A percentile compares a stretch with the other conserved stretches of the same genome.
Evolutionary conservation across 2,113 vertebrate genomes (phyloP).

Genomic region (Procapra przewalskii): DNA sequence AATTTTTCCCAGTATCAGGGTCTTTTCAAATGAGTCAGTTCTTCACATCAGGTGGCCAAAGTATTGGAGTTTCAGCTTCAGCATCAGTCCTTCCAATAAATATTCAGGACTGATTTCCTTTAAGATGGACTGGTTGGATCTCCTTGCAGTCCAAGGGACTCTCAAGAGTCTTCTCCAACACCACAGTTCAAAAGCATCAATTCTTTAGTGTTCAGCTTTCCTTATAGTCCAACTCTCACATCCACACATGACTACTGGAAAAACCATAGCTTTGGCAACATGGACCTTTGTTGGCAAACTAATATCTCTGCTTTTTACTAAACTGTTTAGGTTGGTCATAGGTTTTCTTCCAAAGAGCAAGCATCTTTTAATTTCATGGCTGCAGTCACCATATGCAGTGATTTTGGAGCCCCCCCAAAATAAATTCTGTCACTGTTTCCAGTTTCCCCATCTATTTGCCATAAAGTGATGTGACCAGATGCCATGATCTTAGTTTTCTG

Average conservation of each 20-base stretch:
- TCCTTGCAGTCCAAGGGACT: background rate
- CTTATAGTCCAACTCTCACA: background rate
- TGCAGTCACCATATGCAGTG: background rate
- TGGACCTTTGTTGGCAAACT: fast-evolving
- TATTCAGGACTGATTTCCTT: background rate
- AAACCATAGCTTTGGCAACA: background rate
- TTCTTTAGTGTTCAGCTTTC: background rate
- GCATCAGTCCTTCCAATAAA: background rate
- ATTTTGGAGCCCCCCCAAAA: background rate
- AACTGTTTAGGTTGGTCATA: background rate
- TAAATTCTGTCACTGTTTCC: background rate
- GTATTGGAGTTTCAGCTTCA: background rate
- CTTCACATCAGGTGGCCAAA: background rate
- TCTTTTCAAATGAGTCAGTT: background rate
- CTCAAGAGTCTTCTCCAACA: background rate
- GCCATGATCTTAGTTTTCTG: background rate
- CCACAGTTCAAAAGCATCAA: background rate
- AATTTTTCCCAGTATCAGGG: background rate
- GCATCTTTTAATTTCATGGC: background rate
- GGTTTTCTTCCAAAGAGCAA: background rate
- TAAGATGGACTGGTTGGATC: background rate
- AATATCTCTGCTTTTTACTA: background rate
- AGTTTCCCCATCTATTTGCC: background rate
- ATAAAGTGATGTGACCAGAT: background rate
- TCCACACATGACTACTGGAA: background rate